A percentile compares a stretch with the other conserved stretches of the same genome.
Evolutionary conservation across 2,113 vertebrate species (phyloP).

Genomic region (Cathartes aura): DNA sequence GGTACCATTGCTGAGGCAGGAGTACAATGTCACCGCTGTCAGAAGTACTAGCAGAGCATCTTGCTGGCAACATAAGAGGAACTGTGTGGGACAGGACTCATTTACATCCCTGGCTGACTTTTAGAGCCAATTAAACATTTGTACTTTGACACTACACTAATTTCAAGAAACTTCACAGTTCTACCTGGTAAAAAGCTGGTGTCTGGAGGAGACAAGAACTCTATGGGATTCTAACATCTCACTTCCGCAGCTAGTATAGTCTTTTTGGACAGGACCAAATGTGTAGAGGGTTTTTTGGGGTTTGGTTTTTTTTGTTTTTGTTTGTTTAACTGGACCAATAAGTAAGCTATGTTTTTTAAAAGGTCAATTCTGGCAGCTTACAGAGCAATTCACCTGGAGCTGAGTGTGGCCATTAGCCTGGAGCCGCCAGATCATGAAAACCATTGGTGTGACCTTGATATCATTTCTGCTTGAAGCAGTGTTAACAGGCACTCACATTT

Average conservation of each 20-base stretch:
- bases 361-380: background rate
- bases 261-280: background rate
- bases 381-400: background rate
- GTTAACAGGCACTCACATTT: background rate
- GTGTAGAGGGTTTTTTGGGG: background rate
- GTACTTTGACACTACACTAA: background rate
- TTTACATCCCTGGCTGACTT: too few relatives aligned
- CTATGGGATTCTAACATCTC: background rate
- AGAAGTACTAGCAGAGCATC: background rate
- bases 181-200: background rate
- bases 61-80: background rate
- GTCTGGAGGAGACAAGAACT: background rate
- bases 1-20: background rate
- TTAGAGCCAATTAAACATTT: background rate
- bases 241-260: background rate
- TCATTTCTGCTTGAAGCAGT: background rate
- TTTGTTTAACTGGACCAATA: background rate
- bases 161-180: background rate
- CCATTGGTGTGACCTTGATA: background rate
- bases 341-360: background rate
- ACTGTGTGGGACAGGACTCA: fast-evolving
- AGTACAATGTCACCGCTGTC: fast-evolving
- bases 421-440: background rate
- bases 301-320: too few relatives aligned
- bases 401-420: background rate